Evolutionary conservation across 2,888 invertebrate species (phyloP).

Genomic region (Matsumyia berberina): DNA sequence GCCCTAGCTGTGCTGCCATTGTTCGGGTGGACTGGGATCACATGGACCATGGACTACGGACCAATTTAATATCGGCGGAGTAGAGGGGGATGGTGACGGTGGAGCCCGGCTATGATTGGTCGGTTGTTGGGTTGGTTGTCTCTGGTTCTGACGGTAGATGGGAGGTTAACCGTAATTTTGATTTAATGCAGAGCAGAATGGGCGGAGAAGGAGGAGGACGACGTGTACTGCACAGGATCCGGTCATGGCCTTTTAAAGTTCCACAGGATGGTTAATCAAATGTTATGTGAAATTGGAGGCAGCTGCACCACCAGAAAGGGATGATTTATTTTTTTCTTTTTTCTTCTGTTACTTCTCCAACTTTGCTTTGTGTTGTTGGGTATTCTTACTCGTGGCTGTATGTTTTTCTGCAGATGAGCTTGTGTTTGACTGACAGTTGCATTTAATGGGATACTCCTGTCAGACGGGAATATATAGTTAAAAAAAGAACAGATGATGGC

Average conservation of each 20-base stretch:
- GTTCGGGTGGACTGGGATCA: slow-evolving; percentile 25
- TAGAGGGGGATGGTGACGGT: not conserved
- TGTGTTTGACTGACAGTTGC: slow-evolving; percentile 50
- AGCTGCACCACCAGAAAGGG: not conserved
- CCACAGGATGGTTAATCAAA: slow-evolving; percentile 54
- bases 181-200: slow-evolving; percentile 51
- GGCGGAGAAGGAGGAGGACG: not conserved
- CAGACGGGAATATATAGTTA: slow-evolving; percentile 13
- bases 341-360: slow-evolving; percentile 3
- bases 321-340: slow-evolving; percentile 5
- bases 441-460: slow-evolving; percentile 42
- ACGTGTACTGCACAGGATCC: not conserved
- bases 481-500: slow-evolving; percentile 19
- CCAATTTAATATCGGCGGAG: slow-evolving; percentile 29
- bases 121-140: slow-evolving; percentile 35
- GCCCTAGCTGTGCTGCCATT: slow-evolving; percentile 20
- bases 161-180: slow-evolving; percentile 73
- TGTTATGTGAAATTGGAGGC: slow-evolving; percentile 47
- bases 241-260: slow-evolving; percentile 49
- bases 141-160: slow-evolving; percentile 59
- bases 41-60: slow-evolving; percentile 32
- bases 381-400: not conserved
- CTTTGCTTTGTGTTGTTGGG: slow-evolving; percentile 13
- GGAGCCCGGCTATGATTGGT: slow-evolving; percentile 48
- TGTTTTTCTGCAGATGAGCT: not conserved